A percentile compares a stretch with the other conserved stretches of the same genome.
Evolutionary conservation across 1,140 invertebrate species (phyloP).

Genomic region (Danaus plexippus): DNA sequence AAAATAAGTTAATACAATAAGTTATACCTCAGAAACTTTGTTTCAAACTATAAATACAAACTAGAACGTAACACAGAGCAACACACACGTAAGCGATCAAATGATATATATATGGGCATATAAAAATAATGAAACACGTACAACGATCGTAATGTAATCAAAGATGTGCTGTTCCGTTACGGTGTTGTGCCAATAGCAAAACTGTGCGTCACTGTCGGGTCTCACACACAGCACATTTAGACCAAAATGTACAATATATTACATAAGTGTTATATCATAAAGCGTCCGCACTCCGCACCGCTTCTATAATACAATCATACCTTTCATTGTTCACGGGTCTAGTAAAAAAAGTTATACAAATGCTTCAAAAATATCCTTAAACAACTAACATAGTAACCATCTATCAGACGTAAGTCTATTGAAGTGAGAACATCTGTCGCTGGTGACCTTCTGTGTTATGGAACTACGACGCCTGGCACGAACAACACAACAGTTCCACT

Average conservation of each 20-base stretch:
- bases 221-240: slow-evolving; percentile 68
- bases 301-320: slow-evolving; percentile 62
- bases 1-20: slow-evolving; percentile 66
- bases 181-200: slow-evolving; percentile 65
- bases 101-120: slow-evolving; percentile 5
- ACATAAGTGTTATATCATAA: slow-evolving; percentile 65
- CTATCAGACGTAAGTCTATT: slow-evolving; percentile 59
- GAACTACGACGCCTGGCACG: too few relatives aligned
- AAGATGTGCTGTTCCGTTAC: slow-evolving; percentile 46
- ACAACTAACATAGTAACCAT: slow-evolving; percentile 64
- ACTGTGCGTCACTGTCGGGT: slow-evolving; percentile 64
- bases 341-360: slow-evolving; percentile 72
- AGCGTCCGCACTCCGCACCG: slow-evolving; percentile 55
- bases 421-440: slow-evolving; percentile 51
- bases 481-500: too few relatives aligned
- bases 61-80: slow-evolving; percentile 65
- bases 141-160: slow-evolving; percentile 51
- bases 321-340: slow-evolving; percentile 56
- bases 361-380: slow-evolving; percentile 71
- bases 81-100: slow-evolving; percentile 63
- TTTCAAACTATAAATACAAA: slow-evolving; percentile 64
- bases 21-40: slow-evolving; percentile 66
- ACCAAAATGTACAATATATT: slow-evolving; percentile 72
- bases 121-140: slow-evolving; percentile 61
- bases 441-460: slow-evolving; percentile 34